These are phyloP conservation scores for Hirtodrosophila duncani DNA, from an alignment of 2,888 invertebrate species.

Conservation along the genomic window DNA sequence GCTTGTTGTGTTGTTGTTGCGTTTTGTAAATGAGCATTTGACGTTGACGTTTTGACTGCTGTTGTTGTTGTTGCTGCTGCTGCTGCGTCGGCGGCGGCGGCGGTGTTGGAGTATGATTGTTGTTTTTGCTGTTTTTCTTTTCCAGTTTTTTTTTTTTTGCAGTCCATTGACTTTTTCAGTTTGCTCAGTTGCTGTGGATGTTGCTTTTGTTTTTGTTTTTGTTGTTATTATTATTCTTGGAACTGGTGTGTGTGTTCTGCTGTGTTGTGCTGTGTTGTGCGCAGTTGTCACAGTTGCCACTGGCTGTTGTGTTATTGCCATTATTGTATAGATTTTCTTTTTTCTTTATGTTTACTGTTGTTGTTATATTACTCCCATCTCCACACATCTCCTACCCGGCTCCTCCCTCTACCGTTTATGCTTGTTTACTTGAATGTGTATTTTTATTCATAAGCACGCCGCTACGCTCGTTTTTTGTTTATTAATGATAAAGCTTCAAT, in stretches of 20 bases:
- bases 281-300: slow-evolving; percentile 49
- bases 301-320: slow-evolving; percentile 14
- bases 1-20: slow-evolving; percentile 16
- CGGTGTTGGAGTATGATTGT: slow-evolving; percentile 14
- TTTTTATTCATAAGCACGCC: slow-evolving; percentile 50
- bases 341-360: slow-evolving; percentile 11
- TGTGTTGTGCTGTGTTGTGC: slow-evolving; percentile 25
- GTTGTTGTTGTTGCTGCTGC: slow-evolving; percentile 8
- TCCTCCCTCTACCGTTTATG: neutral
- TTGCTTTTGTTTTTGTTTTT: slow-evolving; percentile 12
- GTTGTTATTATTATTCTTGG: slow-evolving; percentile 28
- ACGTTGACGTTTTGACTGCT: slow-evolving; percentile 53
- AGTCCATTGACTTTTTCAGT: slow-evolving; percentile 54
- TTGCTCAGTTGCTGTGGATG: slow-evolving; percentile 31
- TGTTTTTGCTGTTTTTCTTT: slow-evolving; percentile 44
- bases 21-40: slow-evolving; percentile 48
- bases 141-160: slow-evolving; percentile 54
- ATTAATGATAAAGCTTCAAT: slow-evolving; percentile 15
- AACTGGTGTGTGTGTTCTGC: slow-evolving; percentile 10
- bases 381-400: slow-evolving; percentile 31
- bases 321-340: slow-evolving; percentile 5
- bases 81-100: slow-evolving; percentile 16
- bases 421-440: slow-evolving; percentile 8
- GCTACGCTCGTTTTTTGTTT: slow-evolving; percentile 23
- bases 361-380: slow-evolving; percentile 37